These are phyloP conservation scores for Zelleria hepariella DNA, from an alignment of 2,888 invertebrate species.

Conservation along the genomic window DNA sequence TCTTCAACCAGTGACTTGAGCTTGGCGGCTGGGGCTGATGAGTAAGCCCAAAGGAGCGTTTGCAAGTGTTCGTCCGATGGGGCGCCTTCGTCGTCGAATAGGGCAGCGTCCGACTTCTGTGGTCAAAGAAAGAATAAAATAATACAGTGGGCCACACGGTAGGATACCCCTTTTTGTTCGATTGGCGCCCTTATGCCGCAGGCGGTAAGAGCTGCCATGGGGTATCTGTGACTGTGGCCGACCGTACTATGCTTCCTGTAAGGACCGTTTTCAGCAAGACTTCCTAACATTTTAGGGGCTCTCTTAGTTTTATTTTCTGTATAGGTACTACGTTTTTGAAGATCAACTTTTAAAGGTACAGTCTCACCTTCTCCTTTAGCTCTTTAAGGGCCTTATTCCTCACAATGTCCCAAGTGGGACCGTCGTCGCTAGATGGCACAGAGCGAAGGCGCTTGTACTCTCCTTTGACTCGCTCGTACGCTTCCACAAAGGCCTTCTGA, in stretches of 20 bases:
- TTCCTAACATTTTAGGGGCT: too few relatives aligned
- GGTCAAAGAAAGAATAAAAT: conserved; percentile 28
- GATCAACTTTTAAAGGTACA: too few relatives aligned
- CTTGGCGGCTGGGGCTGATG: conserved; percentile 77
- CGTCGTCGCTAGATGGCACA: conserved; percentile 65
- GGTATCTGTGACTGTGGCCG: too few relatives aligned
- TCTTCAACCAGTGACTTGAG: conserved; percentile 63
- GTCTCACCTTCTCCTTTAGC: conserved; percentile 54
- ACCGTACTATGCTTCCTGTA: too few relatives aligned
- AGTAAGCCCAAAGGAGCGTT: conserved; percentile 82
- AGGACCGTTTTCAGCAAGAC: too few relatives aligned
- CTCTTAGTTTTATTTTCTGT: too few relatives aligned
- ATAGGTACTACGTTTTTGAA: too few relatives aligned
- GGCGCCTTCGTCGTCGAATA: conserved; percentile 76
- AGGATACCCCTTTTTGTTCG: too few relatives aligned
- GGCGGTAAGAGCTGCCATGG: too few relatives aligned
- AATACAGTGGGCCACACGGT: neutral
- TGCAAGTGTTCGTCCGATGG: conserved; percentile 78
- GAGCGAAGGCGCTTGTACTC: conserved; percentile 82
- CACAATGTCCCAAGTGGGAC: conserved; percentile 82
- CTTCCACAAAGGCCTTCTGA: conserved; percentile 72
- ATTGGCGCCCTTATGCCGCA: too few relatives aligned
- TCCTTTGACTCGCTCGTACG: conserved; percentile 76
- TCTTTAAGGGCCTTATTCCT: conserved; percentile 75
- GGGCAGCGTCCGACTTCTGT: conserved; percentile 73